Evolutionary conservation across 1,140 invertebrate genomes (phyloP).

Genomic region (Pemphigus obesinymphae): DNA sequence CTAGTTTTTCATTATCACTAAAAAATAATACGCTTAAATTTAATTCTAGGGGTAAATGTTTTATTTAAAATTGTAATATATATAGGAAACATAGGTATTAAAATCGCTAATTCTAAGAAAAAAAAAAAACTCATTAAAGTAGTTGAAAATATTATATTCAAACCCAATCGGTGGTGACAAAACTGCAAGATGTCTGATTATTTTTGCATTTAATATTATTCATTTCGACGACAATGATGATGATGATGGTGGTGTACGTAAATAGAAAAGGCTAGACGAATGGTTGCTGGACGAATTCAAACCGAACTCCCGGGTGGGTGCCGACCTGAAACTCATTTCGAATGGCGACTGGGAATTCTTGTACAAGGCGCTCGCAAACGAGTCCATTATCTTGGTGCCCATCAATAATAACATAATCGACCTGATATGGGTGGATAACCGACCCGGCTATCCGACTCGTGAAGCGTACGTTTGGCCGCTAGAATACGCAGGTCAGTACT

Average conservation of each 20-base stretch:
- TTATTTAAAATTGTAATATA: no score
- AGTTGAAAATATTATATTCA: no score
- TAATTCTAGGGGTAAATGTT: no score
- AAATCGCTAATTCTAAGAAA: no score
- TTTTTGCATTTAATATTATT: no score
- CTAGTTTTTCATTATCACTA: no score
- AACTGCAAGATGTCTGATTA: no score
- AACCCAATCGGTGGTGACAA: no score
- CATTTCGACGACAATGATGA: no score
- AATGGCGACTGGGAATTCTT: slow-evolving; percentile 61
- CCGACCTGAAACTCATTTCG: slow-evolving; percentile 71
- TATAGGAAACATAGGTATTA: no score
- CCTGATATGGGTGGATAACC: slow-evolving; percentile 59
- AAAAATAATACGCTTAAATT: no score
- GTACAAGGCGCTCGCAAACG: slow-evolving; percentile 56
- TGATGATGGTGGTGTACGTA: not conserved
- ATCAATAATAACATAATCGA: slow-evolving; percentile 76
- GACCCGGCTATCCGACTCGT: slow-evolving; percentile 43
- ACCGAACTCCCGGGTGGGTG: slow-evolving; percentile 65
- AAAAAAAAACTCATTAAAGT: no score
- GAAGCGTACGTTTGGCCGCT: slow-evolving; percentile 43
- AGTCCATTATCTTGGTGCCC: slow-evolving; percentile 56
- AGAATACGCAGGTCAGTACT: slow-evolving; percentile 45
- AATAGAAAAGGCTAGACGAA: slow-evolving; percentile 46
- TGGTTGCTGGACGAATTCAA: slow-evolving; percentile 62